These are phyloP conservation scores for Sorex fumeus DNA, from an alignment of 2,113 vertebrate genomes.

Conservation along the genomic window DNA sequence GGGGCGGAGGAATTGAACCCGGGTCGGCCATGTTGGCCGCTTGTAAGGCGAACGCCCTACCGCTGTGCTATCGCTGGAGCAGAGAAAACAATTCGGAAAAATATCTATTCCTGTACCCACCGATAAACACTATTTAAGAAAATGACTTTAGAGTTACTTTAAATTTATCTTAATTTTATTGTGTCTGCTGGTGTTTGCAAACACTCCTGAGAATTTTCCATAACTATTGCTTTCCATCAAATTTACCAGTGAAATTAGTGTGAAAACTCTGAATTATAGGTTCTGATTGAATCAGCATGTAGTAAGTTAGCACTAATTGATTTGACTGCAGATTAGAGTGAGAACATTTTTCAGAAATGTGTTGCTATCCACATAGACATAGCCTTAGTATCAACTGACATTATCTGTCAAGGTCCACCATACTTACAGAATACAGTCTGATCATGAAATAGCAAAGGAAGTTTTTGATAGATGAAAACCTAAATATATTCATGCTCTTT, in stretches of 20 bases:
- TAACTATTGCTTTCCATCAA: constrained; percentile 51
- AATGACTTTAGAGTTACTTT: constrained; percentile 29
- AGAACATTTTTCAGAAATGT: constrained; percentile 27
- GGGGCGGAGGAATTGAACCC: no score
- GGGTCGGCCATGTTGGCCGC: no score
- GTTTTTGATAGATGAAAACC: constrained; percentile 64
- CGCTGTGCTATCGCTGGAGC: no score
- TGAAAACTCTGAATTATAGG: constrained; percentile 64
- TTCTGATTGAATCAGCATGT: constrained; percentile 56
- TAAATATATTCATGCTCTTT: constrained; percentile 59
- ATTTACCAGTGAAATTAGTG: constrained; percentile 59
- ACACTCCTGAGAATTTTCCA: constrained; percentile 52
- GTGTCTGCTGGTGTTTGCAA: constrained; percentile 65
- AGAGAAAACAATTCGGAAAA: background rate
- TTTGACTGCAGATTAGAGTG: constrained; percentile 59
- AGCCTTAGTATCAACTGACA: constrained; percentile 57
- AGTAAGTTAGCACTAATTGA: constrained; percentile 65
- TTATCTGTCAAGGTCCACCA: constrained; percentile 53
- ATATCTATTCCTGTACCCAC: background rate
- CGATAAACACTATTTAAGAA: background rate
- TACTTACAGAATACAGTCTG: background rate
- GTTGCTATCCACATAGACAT: background rate
- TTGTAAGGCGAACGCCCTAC: no score
- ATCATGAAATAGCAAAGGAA: constrained; percentile 28
- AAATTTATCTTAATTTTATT: constrained; percentile 65